These are phyloP conservation scores for Pterophyllum scalare DNA, from an alignment of 2,113 vertebrate species.

Conservation along the genomic window DNA sequence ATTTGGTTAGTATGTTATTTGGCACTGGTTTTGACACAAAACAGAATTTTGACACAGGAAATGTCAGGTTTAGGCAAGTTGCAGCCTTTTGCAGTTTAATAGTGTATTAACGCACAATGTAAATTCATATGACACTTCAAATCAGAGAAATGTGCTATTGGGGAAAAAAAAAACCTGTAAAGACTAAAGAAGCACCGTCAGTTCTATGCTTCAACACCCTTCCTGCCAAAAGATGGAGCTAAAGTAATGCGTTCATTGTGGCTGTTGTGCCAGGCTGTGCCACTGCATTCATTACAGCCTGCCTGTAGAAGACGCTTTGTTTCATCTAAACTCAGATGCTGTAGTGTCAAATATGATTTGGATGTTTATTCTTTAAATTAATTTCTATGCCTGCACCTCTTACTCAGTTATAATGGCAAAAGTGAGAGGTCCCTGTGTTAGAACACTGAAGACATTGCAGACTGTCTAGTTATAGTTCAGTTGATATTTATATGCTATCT, in stretches of 20 bases:
- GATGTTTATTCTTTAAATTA: not conserved
- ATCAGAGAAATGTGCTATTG: not conserved
- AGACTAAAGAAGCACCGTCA: not conserved
- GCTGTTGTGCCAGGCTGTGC: not conserved
- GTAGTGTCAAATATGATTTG: not conserved
- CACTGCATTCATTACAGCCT: not conserved
- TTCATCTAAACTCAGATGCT: not conserved
- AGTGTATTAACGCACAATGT: not conserved
- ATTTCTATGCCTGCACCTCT: not conserved
- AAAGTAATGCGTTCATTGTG: not conserved
- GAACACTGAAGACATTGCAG: not conserved
- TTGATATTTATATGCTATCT: not conserved
- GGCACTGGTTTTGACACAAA: too few species aligned
- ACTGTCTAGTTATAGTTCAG: fast-evolving
- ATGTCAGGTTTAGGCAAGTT: not conserved
- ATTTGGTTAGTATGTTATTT: too few species aligned
- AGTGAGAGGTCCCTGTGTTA: fast-evolving
- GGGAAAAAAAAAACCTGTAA: not conserved
- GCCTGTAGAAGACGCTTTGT: not conserved
- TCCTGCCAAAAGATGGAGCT: constrained; percentile 55
- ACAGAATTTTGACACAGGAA: too few species aligned
- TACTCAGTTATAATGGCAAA: not conserved
- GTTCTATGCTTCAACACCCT: not conserved
- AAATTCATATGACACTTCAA: not conserved
- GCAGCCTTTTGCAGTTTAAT: not conserved